Conservation (phyloP, 2,113 vertebrate genomes). For the Carlito syrichta region DNA sequence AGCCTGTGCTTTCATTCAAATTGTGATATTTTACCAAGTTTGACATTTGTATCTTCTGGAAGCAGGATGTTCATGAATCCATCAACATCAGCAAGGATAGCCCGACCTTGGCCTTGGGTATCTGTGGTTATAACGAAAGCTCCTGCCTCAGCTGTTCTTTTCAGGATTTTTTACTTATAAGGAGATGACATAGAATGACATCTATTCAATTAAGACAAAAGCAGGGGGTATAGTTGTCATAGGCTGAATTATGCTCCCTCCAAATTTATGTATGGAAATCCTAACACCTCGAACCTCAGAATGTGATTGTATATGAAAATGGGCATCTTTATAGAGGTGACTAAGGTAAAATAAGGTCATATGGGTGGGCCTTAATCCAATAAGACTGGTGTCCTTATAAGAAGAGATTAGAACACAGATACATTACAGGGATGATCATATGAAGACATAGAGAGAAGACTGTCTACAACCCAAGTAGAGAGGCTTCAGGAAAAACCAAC, state of each 20-base stretch:
- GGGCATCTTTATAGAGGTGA: not conserved
- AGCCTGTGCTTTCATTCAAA: not conserved
- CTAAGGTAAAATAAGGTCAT: not conserved
- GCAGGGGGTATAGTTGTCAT: too few species aligned
- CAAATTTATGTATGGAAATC: fast-evolving
- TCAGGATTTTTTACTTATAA: not conserved
- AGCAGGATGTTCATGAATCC: not conserved
- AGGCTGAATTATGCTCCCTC: too few species aligned
- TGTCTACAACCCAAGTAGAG: too few species aligned
- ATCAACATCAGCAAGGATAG: not conserved
- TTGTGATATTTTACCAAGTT: not conserved
- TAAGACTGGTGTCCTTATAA: not conserved
- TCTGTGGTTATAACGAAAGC: not conserved
- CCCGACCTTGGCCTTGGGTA: too few species aligned
- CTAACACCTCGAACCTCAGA: not conserved
- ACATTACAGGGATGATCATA: too few species aligned
- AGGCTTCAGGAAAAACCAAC: too few species aligned
- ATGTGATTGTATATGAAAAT: not conserved
- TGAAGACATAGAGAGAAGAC: too few species aligned
- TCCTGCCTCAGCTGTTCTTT: fast-evolving
- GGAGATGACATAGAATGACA: not conserved
- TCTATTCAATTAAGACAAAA: too few species aligned
- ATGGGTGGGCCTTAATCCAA: not conserved
- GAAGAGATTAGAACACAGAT: too few species aligned
- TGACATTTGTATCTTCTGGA: not conserved